These are phyloP conservation scores for Musca domestica DNA, from an alignment of 1,140 invertebrate species.

Conservation along the genomic window DNA sequence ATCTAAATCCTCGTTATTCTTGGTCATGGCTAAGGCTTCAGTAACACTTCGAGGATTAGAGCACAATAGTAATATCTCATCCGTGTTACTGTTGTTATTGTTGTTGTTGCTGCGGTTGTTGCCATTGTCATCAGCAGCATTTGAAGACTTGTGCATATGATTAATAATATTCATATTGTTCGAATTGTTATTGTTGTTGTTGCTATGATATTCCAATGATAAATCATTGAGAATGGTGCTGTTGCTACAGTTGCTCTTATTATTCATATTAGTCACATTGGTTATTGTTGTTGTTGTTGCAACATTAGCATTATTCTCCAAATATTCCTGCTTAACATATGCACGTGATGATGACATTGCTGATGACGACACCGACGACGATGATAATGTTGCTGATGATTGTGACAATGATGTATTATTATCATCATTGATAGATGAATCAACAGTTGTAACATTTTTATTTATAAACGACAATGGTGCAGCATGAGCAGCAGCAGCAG, in stretches of 20 bases:
- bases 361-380: background rate
- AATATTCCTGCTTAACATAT: slow-evolving; percentile 5
- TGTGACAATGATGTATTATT: slow-evolving; percentile 27
- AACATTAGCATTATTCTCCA: background rate
- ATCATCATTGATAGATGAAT: slow-evolving; percentile 11
- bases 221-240: slow-evolving; percentile 24
- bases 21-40: slow-evolving; percentile 1
- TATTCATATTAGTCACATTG: slow-evolving; percentile 25
- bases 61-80: background rate
- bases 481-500: too few relatives aligned
- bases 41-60: background rate
- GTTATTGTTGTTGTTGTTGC: slow-evolving; percentile 28
- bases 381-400: slow-evolving; percentile 14
- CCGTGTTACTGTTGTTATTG: background rate
- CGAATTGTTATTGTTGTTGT: background rate
- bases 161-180: slow-evolving; percentile 7
- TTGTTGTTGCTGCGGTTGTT: background rate
- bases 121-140: background rate
- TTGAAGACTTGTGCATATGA: background rate
- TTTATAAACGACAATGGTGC: too few relatives aligned
- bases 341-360: background rate
- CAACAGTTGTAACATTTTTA: slow-evolving; percentile 1
- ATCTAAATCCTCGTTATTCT: background rate
- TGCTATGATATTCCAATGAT: slow-evolving; percentile 5
- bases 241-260: slow-evolving; percentile 28